Percentiles rank a stretch among this genome's conserved stretches.
Conservation (phyloP, 2,797 vertebrate species). For the Melanotaenia pygmaea region DNA sequence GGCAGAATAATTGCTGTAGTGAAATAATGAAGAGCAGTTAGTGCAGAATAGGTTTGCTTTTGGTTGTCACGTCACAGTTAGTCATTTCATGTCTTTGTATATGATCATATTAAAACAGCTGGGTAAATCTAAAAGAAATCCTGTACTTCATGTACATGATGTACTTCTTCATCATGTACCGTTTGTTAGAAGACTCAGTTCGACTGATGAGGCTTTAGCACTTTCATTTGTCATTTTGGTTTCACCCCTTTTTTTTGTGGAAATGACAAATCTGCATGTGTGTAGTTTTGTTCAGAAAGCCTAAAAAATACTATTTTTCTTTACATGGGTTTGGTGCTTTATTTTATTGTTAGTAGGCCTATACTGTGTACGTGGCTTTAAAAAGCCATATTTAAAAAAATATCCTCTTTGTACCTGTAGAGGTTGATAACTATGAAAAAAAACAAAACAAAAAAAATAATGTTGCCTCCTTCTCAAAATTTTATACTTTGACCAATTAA, state of each 20-base stretch:
- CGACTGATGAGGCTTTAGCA: background rate
- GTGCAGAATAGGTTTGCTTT: no score
- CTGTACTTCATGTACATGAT: background rate
- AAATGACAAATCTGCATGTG: background rate
- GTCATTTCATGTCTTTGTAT: constrained; percentile 1
- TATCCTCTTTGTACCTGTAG: background rate
- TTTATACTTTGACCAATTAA: background rate
- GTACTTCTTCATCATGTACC: background rate
- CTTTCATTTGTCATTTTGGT: background rate
- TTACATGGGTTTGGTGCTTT: background rate
- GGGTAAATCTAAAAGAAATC: background rate
- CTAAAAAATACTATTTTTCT: background rate
- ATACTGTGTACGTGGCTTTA: background rate
- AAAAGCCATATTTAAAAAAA: no score
- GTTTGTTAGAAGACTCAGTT: background rate
- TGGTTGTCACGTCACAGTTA: background rate
- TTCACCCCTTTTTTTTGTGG: background rate
- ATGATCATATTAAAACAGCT: constrained; percentile 3
- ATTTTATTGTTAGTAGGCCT: background rate
- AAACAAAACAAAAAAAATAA: background rate
- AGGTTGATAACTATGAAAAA: background rate
- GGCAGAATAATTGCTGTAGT: background rate
- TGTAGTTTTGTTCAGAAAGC: background rate
- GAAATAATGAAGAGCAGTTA: background rate
- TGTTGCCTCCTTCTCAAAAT: background rate